Evolutionary conservation across 2,888 invertebrate species (phyloP).

Genomic region (Zonitis immaculata): DNA sequence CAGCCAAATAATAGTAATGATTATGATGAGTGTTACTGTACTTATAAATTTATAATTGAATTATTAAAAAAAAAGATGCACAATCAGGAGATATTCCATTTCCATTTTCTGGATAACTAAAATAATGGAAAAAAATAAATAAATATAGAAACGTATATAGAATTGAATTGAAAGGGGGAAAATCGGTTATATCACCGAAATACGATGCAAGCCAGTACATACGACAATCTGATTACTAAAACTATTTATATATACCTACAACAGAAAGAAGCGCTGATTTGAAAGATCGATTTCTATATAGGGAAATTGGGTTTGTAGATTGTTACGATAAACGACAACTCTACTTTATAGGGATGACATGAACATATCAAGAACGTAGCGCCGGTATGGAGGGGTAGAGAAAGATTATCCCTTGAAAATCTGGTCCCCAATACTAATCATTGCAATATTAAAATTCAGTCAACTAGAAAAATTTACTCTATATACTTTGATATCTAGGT

Average conservation of each 20-base stretch:
- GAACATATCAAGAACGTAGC: not conserved
- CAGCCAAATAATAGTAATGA: not conserved
- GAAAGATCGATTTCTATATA: conserved; percentile 43
- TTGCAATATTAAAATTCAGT: not conserved
- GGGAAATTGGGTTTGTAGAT: conserved; percentile 48
- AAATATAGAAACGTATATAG: too few relatives aligned
- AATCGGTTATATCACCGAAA: too few relatives aligned
- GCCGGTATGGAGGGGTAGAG: too few relatives aligned
- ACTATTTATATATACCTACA: too few relatives aligned
- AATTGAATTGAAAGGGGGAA: too few relatives aligned
- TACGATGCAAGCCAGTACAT: too few relatives aligned
- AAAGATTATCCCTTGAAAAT: not conserved
- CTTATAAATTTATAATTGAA: conserved; percentile 21
- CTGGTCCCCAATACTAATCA: not conserved
- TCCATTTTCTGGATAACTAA: too few relatives aligned
- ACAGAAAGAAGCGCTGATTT: conserved; percentile 42
- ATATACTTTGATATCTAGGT: not conserved
- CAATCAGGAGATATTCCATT: too few relatives aligned
- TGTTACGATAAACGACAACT: conserved; percentile 31
- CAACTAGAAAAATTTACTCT: not conserved
- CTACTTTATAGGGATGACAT: not conserved
- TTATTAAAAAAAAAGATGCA: conserved; percentile 15
- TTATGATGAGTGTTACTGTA: not conserved
- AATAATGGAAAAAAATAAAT: too few relatives aligned
- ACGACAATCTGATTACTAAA: conserved; percentile 27